Percentiles rank a stretch among this genome's conserved stretches.
Conservation (phyloP, 2,797 vertebrate genomes). For the Ceyx erithaca region DNA sequence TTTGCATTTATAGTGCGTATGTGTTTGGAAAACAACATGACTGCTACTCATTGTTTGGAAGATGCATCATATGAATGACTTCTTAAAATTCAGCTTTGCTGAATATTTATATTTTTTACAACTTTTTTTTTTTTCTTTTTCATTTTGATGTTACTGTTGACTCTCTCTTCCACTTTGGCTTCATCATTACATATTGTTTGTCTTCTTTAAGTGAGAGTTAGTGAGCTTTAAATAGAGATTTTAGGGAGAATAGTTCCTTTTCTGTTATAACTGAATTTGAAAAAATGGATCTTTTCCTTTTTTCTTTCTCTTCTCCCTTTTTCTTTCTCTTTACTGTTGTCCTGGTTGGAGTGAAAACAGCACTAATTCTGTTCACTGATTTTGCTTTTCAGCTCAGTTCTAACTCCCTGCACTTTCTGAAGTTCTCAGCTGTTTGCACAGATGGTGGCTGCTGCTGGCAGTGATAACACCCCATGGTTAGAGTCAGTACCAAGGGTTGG, state of each 20-base stretch:
- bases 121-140: background rate
- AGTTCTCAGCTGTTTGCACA: too few relatives aligned
- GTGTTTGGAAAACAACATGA: background rate
- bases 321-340: background rate
- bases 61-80: background rate
- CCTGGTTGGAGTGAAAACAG: too few relatives aligned
- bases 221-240: background rate
- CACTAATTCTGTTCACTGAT: too few relatives aligned
- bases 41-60: background rate
- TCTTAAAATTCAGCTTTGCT: background rate
- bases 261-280: background rate
- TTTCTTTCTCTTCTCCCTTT: accelerated
- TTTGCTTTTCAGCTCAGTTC: too few relatives aligned
- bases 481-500: too few relatives aligned
- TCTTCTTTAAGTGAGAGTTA: background rate
- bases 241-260: background rate
- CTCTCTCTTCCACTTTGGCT: background rate
- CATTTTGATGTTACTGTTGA: background rate
- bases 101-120: background rate
- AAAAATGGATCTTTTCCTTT: background rate
- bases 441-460: too few relatives aligned
- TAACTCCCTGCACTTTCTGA: too few relatives aligned
- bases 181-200: background rate
- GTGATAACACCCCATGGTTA: too few relatives aligned
- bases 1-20: background rate